Evolutionary conservation across 2,888 invertebrate species (phyloP), one percentile per base, ranked within the genome.

Genomic region (Gastrophysa polygoni): DNA sequence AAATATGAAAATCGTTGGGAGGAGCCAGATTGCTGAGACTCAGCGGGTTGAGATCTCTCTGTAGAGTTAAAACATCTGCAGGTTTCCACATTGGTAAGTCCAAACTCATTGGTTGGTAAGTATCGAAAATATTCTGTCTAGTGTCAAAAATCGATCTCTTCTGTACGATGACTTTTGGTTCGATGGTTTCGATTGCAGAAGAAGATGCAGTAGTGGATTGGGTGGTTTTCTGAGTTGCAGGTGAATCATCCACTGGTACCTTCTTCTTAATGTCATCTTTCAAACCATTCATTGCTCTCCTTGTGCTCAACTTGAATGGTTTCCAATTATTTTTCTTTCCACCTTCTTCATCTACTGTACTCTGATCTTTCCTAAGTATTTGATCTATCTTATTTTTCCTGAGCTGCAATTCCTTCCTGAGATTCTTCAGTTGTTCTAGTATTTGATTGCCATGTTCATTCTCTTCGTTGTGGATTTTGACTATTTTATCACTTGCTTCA

Each of bases 1-100:
- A 60, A 1, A 60, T 18, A 11, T 44, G 54, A 11, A 59, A 49
- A 21, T 68, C 67, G 17, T 63, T 57, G n/a, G 64, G 63, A 1
- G 60, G 63, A 20, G 38, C 46, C 18, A 55, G 32, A n/a, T 61
- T 66, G 16, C 44, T 43, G 8, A 32, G 11, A 2, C 47, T 57
- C 16, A 59, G 6, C 24, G 54, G 59, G 11, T 48, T 57, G 18
- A 59, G 52, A 5, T 67, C 60, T 32, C 47, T 61, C 43, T 68
- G 64, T 21, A 73, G 43, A 10, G 60, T 59, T 6, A 70, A 47
- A 16, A 76, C 68, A 56, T 74, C 74, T 0, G 64, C 58, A 8
- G 73, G 73, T 67, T 66, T 70, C 74, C 73, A 75, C 5, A 62
- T 29, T 61, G 61, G 69, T 47, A 74, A 52, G n/a, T 63, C 56